Evolutionary conservation across 2,797 vertebrate species (phyloP).

Genomic region (Xiphorhynchus erythropygius): DNA sequence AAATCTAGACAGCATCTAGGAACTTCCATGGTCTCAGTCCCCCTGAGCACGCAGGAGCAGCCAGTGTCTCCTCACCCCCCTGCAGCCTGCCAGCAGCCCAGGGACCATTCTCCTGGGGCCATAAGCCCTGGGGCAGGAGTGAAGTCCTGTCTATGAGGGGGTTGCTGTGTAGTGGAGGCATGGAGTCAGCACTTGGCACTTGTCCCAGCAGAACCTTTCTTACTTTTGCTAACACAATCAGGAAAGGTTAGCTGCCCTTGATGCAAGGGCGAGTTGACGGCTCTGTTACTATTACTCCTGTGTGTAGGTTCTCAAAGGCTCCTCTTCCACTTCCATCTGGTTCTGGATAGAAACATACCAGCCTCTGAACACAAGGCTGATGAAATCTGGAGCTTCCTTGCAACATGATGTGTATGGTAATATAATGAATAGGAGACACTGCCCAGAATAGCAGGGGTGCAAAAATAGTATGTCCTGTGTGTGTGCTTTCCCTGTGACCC

Average conservation of each 20-base stretch:
- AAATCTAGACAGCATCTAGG: neutral
- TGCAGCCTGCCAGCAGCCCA: neutral
- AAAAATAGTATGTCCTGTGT: neutral
- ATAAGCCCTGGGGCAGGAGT: neutral
- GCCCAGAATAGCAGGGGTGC: neutral
- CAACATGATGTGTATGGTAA: neutral
- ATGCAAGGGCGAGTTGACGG: neutral
- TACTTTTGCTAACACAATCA: neutral
- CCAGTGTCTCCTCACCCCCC: neutral
- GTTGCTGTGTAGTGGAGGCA: neutral
- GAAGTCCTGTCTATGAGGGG: accelerated
- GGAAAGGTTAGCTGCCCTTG: neutral
- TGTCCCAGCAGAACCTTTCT: neutral
- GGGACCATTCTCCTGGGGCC: neutral
- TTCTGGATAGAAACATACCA: neutral
- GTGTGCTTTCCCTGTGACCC: neutral
- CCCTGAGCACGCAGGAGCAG: accelerated
- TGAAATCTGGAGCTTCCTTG: neutral
- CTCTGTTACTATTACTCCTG: neutral
- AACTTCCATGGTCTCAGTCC: neutral
- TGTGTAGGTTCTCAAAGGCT: neutral
- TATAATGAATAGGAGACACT: neutral
- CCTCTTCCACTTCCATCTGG: neutral
- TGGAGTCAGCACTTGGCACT: neutral
- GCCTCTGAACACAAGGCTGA: neutral